A percentile compares a stretch with the other conserved stretches of the same genome.
Evolutionary conservation across 2,888 invertebrate genomes (phyloP).

Genomic region (Morpho deidamia): DNA sequence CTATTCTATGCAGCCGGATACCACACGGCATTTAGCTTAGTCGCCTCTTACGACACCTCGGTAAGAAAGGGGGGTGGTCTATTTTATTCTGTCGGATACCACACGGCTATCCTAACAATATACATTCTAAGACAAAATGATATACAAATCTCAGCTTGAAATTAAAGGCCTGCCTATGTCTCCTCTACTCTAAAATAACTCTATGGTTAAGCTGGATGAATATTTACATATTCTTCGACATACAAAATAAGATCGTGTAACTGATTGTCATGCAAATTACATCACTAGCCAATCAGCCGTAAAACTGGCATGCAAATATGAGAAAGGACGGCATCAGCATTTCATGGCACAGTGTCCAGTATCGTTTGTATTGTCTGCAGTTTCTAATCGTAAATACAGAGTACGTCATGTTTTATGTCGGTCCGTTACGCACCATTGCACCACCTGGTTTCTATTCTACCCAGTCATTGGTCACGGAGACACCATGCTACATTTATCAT

Average conservation of each 20-base stretch:
- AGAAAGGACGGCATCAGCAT: slow-evolving; percentile 16
- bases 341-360: slow-evolving; percentile 17
- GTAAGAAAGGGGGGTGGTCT: no score
- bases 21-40: no score
- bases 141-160: no score
- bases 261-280: slow-evolving; percentile 23
- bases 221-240: neutral
- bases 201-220: neutral
- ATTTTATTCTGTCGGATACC: no score
- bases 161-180: no score
- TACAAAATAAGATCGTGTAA: slow-evolving; percentile 6
- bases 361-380: slow-evolving; percentile 23
- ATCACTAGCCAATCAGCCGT: slow-evolving; percentile 18
- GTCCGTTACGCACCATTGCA: slow-evolving; percentile 56
- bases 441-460: slow-evolving; percentile 56
- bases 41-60: no score
- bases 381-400: slow-evolving; percentile 31
- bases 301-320: slow-evolving; percentile 34
- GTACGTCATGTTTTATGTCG: slow-evolving; percentile 37
- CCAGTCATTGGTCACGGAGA: slow-evolving; percentile 31
- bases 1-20: no score
- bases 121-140: no score
- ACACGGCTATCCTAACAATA: no score
- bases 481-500: slow-evolving; percentile 29
- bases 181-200: no score